These are phyloP conservation scores for Noctua comes DNA, from an alignment of 2,888 invertebrate species.

Conservation along the genomic window DNA sequence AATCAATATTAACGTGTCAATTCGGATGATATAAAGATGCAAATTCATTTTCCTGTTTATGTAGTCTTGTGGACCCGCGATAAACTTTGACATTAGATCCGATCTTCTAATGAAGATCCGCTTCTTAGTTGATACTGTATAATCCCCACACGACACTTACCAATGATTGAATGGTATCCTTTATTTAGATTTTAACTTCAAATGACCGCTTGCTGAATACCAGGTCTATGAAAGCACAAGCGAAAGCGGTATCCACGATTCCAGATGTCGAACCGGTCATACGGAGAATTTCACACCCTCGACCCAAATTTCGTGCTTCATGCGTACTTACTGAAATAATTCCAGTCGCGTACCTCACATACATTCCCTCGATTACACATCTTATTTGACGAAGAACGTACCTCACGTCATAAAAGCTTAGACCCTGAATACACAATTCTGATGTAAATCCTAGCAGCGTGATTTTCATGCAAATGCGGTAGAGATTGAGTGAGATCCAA, in stretches of 20 bases:
- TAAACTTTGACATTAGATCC: conserved; percentile 56
- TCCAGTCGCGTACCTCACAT: conserved; percentile 44
- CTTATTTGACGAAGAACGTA: conserved; percentile 44
- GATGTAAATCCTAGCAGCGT: conserved; percentile 62
- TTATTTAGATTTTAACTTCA: not conserved
- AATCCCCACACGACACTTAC: not conserved
- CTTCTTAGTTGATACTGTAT: not conserved
- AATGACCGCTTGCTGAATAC: not conserved
- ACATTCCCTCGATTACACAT: conserved; percentile 45
- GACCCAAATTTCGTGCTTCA: not conserved
- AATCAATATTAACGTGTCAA: conserved; percentile 32
- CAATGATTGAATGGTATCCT: not conserved
- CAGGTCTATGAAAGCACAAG: not conserved
- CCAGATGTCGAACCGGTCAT: not conserved
- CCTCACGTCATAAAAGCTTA: conserved; percentile 56
- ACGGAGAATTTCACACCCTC: not conserved
- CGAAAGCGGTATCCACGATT: not conserved
- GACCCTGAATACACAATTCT: conserved; percentile 60
- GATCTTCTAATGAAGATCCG: conserved; percentile 35
- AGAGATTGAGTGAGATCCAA: conserved; percentile 62
- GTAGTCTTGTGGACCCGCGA: conserved; percentile 21
- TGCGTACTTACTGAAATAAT: conserved; percentile 19
- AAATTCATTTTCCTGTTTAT: conserved; percentile 48
- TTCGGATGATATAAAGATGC: conserved; percentile 13
- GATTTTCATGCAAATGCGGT: conserved; percentile 65